Base-by-base conservation (phyloP, 2,888 invertebrate genomes). In the Ectobius pallidus region DNA sequence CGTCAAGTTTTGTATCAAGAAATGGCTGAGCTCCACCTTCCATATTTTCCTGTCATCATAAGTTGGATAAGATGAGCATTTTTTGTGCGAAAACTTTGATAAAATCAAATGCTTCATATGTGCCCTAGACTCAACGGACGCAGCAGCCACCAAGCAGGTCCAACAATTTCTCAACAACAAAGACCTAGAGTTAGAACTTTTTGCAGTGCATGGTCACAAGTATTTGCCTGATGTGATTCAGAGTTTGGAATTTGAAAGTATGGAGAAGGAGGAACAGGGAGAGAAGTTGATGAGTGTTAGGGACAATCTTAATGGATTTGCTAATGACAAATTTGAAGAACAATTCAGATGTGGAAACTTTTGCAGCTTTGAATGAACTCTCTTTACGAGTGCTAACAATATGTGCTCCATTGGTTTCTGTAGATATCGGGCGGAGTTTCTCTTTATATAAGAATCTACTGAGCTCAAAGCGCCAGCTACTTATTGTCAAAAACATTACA, bases 1-100 rank as follows among this genome's bases (percentile, higher is more conserved):
- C 18, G 55, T 58, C 58, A 69, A 34, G 39, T 49, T 69, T 58
- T 69, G 39, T 55, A 69, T 18, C 18, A 39, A 69, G 69, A 69
- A 52, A 25, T 52, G 9, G 25, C 61, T 27, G 30, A 30, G 25
- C 7, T 58, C 58, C 46, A 46, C 7, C 58, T 30, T 58, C 20
- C 58, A 30, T 3, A 30, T 2, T 30, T 58, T 7, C 30, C 58
- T 58, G 58, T 30, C n/a, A 32, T 61, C n/a, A n/a, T 7, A 49
- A 22, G 14, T n/a, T 25, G 39, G 46, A 68, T 68, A 68, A 68
- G 44, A 39, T 68, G 68, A 1, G 0, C 46, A 68, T 39, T 44
- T 68, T 25, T 68, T 68, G 27, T 46, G 49, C 68, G 3, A 68
- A n/a, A 68, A 42, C n/a, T 68, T 68, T 25, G 44, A 68, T 20